Base-by-base conservation (phyloP, 92 coral and sea anemone species). In the Plumapathes pennacea region DNA sequence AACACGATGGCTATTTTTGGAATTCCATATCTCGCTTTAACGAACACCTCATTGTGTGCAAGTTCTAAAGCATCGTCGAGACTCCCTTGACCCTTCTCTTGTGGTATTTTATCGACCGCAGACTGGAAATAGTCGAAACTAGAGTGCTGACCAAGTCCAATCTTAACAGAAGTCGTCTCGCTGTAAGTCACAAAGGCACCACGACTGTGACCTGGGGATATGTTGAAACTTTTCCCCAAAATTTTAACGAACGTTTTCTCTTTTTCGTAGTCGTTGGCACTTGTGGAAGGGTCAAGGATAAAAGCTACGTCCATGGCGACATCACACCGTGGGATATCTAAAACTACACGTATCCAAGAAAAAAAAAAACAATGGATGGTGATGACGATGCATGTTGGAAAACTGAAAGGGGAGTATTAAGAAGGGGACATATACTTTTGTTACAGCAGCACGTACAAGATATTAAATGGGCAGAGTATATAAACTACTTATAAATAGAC, bases 301-400 rank as follows among this genome's bases (percentile, higher is more conserved):
- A 86, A 86, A 3, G 49, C 89, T 8, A 86, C 51, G 53, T 86
- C 95, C n/a, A n/a, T n/a, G n/a, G n/a, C n/a, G n/a, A n/a, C n/a
- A n/a, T n/a, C n/a, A n/a, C n/a, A n/a, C n/a, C n/a, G n/a, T n/a
- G n/a, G n/a, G n/a, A n/a, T n/a, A n/a, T n/a, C n/a, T n/a, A n/a
- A n/a, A n/a, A n/a, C n/a, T n/a, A n/a, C n/a, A n/a, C n/a, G n/a
- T n/a, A n/a, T n/a, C n/a, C n/a, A n/a, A n/a, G n/a, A n/a, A n/a
- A n/a, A n/a, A n/a, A n/a, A n/a, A n/a, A n/a, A n/a, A n/a, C n/a
- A n/a, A n/a, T n/a, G n/a, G n/a, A n/a, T n/a, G n/a, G n/a, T n/a
- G n/a, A n/a, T n/a, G n/a, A n/a, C n/a, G n/a, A n/a, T n/a, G n/a
- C n/a, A n/a, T n/a, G n/a, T n/a, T n/a, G n/a, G n/a, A n/a, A n/a